Base-by-base conservation (phyloP, 1,140 invertebrate genomes). In the Cyrtorhinus lividipennis region DNA sequence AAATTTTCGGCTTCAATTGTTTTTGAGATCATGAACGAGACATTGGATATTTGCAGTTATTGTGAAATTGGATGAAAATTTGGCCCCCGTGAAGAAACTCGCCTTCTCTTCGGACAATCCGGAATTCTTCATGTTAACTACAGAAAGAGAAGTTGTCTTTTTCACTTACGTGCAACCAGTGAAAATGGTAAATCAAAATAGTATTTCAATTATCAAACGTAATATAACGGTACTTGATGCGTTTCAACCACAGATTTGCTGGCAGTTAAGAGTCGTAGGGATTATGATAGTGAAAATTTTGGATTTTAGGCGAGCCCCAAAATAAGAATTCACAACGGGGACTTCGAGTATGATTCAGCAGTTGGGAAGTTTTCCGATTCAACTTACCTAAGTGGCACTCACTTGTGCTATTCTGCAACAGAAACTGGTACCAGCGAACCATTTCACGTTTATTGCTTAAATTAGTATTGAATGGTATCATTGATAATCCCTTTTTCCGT, bases 81-180 rank as follows among this genome's bases (percentile, higher is more conserved):
- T 30, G 15, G 58, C n/a, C 5, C n/a, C 13, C 27, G 26, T 59
- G n/a, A 59, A n/a, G n/a, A 30, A 26, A 15, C 24, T 59, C 1
- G 38, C 26, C 1, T 59, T 59, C 22, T 59, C 24, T 18, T n/a
- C 12, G n/a, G 58, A 59, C 24, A 59, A 27, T n/a, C 24, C 24
- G n/a, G 58, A 59, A 27, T 59, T 59, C 24, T 59, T 59, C 24
- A 59, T 59, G 58, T 18, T 30, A 18, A 59, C 58, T 12, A 27
- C 58, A 1, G n/a, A 30, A n/a, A 26, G n/a, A n/a, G 12, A 59
- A n/a, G 58, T 30, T n/a, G 10, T 59, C 1, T 59, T 59, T 59
- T 15, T 59, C 15, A 59, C 24, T 12, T 30, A 57, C 20, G 15
- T 57, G 2, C n/a, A 13, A 5, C 30, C 30, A 38, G 5, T 15